Conservation (phyloP, 2,113 vertebrate genomes). For the Anguilla rostrata region DNA sequence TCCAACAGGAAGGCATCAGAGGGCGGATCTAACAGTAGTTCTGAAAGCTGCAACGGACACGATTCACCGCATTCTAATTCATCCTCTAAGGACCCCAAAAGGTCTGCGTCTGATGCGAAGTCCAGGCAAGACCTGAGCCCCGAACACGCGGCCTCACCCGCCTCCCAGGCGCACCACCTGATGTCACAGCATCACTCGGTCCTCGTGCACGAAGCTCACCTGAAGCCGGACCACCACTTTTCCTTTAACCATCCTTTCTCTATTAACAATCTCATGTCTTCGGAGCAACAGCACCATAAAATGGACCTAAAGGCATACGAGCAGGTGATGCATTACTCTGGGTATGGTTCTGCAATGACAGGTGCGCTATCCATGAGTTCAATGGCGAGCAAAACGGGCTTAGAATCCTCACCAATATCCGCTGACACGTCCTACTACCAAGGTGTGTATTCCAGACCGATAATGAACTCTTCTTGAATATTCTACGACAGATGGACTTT, state of each 20-base stretch:
- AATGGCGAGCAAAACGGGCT: conserved; percentile 74
- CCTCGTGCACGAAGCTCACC: conserved; percentile 75
- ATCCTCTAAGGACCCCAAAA: conserved; percentile 75
- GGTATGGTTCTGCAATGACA: conserved; percentile 76
- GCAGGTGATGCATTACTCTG: conserved; percentile 84
- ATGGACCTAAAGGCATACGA: conserved; percentile 87
- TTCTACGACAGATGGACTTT: conserved; percentile 13
- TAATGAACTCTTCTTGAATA: conserved; percentile 84
- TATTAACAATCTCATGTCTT: conserved; percentile 86
- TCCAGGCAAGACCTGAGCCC: conserved; percentile 61
- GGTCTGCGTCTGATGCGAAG: conserved; percentile 52
- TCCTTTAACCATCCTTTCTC: conserved; percentile 89
- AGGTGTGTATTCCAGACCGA: conserved; percentile 81
- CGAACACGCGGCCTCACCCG: conserved; percentile 55
- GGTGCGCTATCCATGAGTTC: conserved; percentile 75
- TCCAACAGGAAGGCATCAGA: conserved; percentile 40
- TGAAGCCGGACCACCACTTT: conserved; percentile 84
- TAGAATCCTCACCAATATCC: conserved; percentile 74
- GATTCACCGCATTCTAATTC: conserved; percentile 70
- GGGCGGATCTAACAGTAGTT: conserved; percentile 49
- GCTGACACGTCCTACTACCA: conserved; percentile 79
- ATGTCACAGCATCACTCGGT: conserved; percentile 69
- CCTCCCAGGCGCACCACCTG: conserved; percentile 66
- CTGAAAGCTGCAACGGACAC: conserved; percentile 44
- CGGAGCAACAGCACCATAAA: conserved; percentile 83